Evolutionary conservation across 2,113 vertebrate species (phyloP).

Genomic region (Microtus ochrogaster): DNA sequence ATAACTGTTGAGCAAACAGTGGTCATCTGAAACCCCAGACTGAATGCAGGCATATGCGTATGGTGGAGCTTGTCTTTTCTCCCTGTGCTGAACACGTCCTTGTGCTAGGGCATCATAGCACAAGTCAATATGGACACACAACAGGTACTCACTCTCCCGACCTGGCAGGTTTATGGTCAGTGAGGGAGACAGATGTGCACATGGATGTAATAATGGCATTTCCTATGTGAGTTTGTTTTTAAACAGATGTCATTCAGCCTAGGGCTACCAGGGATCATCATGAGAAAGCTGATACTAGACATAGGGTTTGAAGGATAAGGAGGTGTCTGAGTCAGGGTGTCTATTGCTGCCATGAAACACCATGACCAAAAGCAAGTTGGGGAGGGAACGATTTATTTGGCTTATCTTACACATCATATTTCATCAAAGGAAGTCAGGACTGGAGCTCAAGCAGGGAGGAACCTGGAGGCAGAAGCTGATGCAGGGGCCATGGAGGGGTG

Average conservation of each 20-base stretch:
- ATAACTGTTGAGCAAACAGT: conserved; percentile 14
- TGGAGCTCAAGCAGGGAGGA: background rate
- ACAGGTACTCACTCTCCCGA: background rate
- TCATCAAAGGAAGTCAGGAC: background rate
- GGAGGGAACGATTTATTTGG: background rate
- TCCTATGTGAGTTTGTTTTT: background rate
- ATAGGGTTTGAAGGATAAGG: background rate
- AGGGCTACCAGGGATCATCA: background rate
- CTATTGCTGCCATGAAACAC: background rate
- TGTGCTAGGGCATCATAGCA: background rate
- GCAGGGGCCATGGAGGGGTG: background rate
- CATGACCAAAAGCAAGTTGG: background rate
- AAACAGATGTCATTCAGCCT: background rate
- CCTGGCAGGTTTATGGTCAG: background rate
- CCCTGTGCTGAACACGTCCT: conserved; percentile 26
- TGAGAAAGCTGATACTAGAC: background rate
- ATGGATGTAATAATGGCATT: background rate
- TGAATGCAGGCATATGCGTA: background rate
- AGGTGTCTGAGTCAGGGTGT: background rate
- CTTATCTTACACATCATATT: background rate
- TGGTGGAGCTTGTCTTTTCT: background rate
- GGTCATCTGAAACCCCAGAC: background rate
- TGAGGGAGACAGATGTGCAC: background rate
- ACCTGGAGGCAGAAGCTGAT: background rate
- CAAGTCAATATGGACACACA: background rate